Conservation (phyloP, 1,140 invertebrate genomes). For the Drosophila malerkotliana region DNA sequence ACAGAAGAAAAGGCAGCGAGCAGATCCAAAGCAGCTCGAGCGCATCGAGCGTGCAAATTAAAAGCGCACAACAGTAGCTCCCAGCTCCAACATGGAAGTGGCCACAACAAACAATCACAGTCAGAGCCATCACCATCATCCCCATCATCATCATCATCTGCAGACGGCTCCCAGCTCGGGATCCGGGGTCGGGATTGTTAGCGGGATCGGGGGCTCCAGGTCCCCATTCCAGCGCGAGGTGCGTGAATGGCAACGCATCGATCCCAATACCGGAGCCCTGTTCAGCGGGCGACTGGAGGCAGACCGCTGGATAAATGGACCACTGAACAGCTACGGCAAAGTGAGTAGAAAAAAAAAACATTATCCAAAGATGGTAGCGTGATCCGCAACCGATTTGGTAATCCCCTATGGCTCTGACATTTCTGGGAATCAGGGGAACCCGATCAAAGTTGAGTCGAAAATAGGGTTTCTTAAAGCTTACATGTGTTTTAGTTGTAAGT, state of each 20-base stretch:
- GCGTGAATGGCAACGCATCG: conserved; percentile 84
- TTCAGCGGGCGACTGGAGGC: conserved; percentile 83
- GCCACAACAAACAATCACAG: conserved; percentile 81
- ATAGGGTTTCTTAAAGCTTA: background rate
- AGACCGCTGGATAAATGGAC: conserved; percentile 84
- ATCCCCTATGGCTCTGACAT: background rate
- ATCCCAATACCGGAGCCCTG: conserved; percentile 83
- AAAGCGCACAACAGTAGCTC: conserved; percentile 77
- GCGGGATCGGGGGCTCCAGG: conserved; percentile 44
- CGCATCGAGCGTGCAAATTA: conserved; percentile 79
- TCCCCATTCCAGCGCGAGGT: conserved; percentile 83
- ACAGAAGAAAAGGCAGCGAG: conserved; percentile 5
- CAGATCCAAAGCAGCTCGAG: conserved; percentile 55
- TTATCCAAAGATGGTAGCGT: conserved; percentile 18
- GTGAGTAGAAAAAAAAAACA: conserved; percentile 49
- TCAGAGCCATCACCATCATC: conserved; percentile 64
- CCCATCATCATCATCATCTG: conserved; percentile 61
- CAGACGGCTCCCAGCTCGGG: conserved; percentile 22
- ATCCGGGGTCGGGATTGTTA: conserved; percentile 3
- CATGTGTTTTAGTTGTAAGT: background rate
- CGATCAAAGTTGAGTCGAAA: background rate
- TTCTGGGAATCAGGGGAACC: background rate
- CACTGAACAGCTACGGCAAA: conserved; percentile 83
- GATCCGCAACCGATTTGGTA: conserved; percentile 3
- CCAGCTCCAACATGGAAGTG: conserved; percentile 69